phyloP scores from a whole-genome alignment of 2,113 vertebrate species.

The Eulacestoma nigropectus region DNA sequence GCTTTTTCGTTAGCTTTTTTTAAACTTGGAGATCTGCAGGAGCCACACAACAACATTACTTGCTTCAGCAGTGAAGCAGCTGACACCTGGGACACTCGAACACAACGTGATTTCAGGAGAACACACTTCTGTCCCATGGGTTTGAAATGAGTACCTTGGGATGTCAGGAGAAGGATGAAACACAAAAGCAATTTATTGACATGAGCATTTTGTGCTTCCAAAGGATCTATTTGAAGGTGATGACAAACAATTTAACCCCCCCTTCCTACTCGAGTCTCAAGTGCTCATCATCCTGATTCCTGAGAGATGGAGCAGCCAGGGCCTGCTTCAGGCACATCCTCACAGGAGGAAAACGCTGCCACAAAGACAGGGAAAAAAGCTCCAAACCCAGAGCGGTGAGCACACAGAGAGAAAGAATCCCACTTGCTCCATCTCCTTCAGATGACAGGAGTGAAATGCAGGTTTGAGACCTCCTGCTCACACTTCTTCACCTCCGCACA shows the following conservation, averaged over 20 bases:
- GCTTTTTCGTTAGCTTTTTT: neutral
- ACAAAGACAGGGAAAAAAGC: neutral
- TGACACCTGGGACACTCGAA: neutral
- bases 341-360: neutral
- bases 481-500: neutral
- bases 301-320: neutral
- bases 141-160: neutral
- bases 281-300: slow-evolving; percentile 10
- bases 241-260: slow-evolving; percentile 35
- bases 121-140: neutral
- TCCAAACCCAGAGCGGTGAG: neutral
- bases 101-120: neutral
- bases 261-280: slow-evolving; percentile 8
- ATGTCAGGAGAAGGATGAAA: neutral
- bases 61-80: neutral
- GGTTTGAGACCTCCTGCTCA: neutral
- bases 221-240: slow-evolving; percentile 2
- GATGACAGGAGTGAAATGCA: neutral
- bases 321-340: neutral
- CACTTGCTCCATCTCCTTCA: neutral
- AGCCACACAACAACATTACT: neutral
- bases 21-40: neutral
- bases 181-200: neutral
- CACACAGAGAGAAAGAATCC: neutral
- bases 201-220: neutral